Evolutionary conservation across 2,797 vertebrate species (phyloP).

Genomic region (Podargus strigoides): DNA sequence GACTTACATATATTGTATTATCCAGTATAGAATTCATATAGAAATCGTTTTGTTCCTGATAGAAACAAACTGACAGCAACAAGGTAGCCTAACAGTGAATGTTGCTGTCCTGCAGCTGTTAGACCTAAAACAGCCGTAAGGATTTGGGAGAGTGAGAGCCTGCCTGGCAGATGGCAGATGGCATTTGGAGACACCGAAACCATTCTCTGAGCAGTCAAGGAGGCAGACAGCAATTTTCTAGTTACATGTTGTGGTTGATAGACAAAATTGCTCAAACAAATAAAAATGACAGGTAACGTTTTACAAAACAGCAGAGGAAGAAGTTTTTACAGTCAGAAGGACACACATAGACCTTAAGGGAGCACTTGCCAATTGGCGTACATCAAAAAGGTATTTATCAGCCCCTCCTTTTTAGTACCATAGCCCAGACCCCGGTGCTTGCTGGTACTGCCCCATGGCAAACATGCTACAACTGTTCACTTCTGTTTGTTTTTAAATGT

Average conservation of each 20-base stretch:
- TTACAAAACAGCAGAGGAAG: neutral
- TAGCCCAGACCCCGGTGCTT: neutral
- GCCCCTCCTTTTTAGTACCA: neutral
- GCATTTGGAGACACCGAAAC: neutral
- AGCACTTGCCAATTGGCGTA: neutral
- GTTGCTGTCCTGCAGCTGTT: neutral
- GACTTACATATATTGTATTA: neutral
- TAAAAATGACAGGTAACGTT: neutral
- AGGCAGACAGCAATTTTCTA: neutral
- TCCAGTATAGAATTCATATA: neutral
- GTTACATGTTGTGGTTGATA: neutral
- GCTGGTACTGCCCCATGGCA: neutral
- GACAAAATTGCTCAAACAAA: neutral
- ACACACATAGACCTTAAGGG: neutral
- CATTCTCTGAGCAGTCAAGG: neutral
- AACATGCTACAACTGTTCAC: neutral
- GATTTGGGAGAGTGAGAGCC: neutral
- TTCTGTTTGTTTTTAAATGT: neutral
- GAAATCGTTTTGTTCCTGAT: neutral
- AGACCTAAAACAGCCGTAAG: neutral
- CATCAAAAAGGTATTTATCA: neutral
- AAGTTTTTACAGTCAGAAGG: neutral
- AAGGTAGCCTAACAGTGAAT: neutral
- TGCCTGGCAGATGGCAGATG: neutral
- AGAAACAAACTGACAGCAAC: neutral